Conservation (phyloP, 2,113 vertebrate genomes). For the Nibea albiflora region DNA sequence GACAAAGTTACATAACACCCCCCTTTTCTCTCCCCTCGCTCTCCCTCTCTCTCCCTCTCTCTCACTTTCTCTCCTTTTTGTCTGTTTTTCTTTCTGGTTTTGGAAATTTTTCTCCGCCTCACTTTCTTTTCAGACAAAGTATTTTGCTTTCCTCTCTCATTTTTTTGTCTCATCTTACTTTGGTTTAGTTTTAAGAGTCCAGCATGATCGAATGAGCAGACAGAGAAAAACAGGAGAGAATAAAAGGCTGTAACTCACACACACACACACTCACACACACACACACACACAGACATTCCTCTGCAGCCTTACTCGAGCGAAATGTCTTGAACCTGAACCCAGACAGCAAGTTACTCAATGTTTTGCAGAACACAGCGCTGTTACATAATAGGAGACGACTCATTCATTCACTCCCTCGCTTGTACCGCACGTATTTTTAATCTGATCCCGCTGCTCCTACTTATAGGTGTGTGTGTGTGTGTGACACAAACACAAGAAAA, state of each 20-base stretch:
- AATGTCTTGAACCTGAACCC: slow-evolving; percentile 25
- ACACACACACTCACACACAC: slow-evolving; percentile 12
- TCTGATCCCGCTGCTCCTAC: not conserved
- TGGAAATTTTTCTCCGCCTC: slow-evolving; percentile 6
- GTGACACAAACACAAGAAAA: not conserved
- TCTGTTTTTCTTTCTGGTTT: slow-evolving; percentile 45
- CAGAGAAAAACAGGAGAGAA: not conserved
- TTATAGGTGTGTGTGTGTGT: not conserved
- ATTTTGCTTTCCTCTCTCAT: not conserved
- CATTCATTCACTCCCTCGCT: slow-evolving; percentile 50
- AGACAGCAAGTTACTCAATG: slow-evolving; percentile 42
- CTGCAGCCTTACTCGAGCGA: slow-evolving; percentile 40
- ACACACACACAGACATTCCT: slow-evolving; percentile 48
- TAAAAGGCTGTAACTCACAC: slow-evolving; percentile 10
- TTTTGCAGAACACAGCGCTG: slow-evolving; percentile 43
- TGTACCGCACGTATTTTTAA: slow-evolving; percentile 42
- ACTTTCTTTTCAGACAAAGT: slow-evolving; percentile 16
- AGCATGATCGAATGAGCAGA: not conserved
- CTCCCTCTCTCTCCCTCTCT: not conserved
- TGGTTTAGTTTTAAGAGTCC: not conserved
- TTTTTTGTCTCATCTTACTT: slow-evolving; percentile 1
- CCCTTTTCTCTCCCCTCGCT: not conserved
- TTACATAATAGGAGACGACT: slow-evolving; percentile 59
- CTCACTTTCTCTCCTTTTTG: not conserved
- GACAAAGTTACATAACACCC: slow-evolving; percentile 68